Evolutionary conservation across 2,113 vertebrate genomes (phyloP).

Genomic region (Oostethus manadensis): DNA sequence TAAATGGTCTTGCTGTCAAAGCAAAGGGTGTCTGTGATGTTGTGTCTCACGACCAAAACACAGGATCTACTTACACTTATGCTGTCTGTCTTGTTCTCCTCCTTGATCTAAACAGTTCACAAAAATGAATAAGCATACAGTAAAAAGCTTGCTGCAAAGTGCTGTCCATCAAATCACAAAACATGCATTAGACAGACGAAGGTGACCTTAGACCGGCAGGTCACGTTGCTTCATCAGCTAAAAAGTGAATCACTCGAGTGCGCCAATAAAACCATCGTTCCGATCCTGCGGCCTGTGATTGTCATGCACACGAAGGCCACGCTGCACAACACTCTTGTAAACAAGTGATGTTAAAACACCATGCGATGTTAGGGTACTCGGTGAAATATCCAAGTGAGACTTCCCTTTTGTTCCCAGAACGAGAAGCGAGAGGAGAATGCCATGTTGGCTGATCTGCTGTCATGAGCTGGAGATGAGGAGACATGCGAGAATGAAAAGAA

Average conservation of each 20-base stretch:
- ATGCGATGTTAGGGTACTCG: slow-evolving; percentile 36
- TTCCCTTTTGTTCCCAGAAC: slow-evolving; percentile 99
- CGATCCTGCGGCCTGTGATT: slow-evolving; percentile 2
- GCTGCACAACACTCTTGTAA: slow-evolving; percentile 12
- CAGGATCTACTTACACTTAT: slow-evolving; percentile 69
- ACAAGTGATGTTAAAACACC: slow-evolving; percentile 22
- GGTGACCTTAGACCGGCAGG: not conserved
- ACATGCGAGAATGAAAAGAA: slow-evolving; percentile 17
- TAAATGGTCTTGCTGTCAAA: not conserved
- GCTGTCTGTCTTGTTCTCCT: slow-evolving; percentile 67
- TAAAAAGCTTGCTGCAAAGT: slow-evolving; percentile 30
- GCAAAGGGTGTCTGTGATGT: not conserved
- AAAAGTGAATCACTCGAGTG: not conserved
- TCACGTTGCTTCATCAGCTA: not conserved
- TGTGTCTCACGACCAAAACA: not conserved
- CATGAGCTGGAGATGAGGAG: slow-evolving; percentile 65
- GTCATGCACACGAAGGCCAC: slow-evolving; percentile 1
- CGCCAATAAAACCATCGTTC: not conserved
- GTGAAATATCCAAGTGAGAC: slow-evolving; percentile 68
- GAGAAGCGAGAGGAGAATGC: slow-evolving; percentile 97
- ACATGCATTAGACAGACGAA: slow-evolving; percentile 26
- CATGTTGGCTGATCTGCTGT: slow-evolving; percentile 75
- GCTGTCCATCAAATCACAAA: slow-evolving; percentile 19
- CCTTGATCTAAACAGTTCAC: slow-evolving; percentile 73
- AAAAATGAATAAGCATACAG: slow-evolving; percentile 43